Evolutionary conservation across 2,797 vertebrate species (phyloP), one percentile per base, ranked within the genome.

Genomic region (Tachyglossus aculeatus): DNA sequence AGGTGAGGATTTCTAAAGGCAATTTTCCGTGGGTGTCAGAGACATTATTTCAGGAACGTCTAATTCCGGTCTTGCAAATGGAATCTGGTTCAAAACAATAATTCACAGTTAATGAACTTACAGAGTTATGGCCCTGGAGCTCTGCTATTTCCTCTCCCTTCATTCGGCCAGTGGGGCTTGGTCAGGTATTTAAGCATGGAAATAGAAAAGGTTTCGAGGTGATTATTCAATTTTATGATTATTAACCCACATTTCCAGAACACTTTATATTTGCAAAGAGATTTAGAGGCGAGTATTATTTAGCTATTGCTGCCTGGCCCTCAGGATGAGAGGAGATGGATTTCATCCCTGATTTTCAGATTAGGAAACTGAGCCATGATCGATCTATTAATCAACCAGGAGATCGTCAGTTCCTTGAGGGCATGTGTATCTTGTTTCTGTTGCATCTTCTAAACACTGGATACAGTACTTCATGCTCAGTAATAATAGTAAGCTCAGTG

Each of bases 71-170:
- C 69, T 74, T 0, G 68, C 79, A 91, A 91, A 86, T 77, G 71
- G 89, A 87, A 72, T 71, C 78, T 70, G 74, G 84, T 86, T 91
- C 88, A 68, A 91, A 80, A 82, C 74, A 71, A 82, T 91, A 86
- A 90, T 88, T 92, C 88, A 91, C 77, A 85, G 53, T 57, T 91
- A 91, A 88, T 90, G 81, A 91, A 90, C 80, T 88, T 82, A 70
- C 3, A 64, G 84, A 89, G 74, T 90, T 88, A 88, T 64, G 76
- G 84, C 78, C 50, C 27, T 5, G 4, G 4, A 53, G 78, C 68
- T 84, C 74, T 7, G 77, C 71, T 58, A 64, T 76, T 77, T 74
- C 78, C 80, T 87, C 63, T 57, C 74, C 67, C 24, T 9, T 66
- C 75, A 45, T 71, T 62, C 50, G 67, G 45, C 81, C 74, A 61